Evolutionary conservation across 2,888 invertebrate species (phyloP).

Genomic region (Hypsopygia costalis): DNA sequence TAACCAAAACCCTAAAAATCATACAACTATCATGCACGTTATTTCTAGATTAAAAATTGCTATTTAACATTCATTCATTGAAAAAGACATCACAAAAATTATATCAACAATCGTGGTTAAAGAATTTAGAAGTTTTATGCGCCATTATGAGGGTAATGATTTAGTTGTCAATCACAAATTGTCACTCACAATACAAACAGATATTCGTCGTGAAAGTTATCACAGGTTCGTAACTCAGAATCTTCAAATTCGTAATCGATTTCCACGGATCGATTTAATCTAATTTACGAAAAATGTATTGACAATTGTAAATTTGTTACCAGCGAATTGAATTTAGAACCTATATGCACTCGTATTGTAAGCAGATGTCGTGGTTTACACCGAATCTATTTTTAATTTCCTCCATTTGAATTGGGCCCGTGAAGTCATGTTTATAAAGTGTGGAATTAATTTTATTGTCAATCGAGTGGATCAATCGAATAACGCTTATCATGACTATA

Average conservation of each 20-base stretch:
- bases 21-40: too few relatives aligned
- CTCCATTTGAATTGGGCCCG: slow-evolving; percentile 1
- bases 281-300: neutral
- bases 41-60: too few relatives aligned
- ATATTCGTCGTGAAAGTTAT: too few relatives aligned
- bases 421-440: slow-evolving; percentile 8
- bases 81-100: too few relatives aligned
- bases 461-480: neutral
- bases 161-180: too few relatives aligned
- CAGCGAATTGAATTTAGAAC: slow-evolving; percentile 1
- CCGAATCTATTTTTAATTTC: slow-evolving; percentile 5
- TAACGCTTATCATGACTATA: neutral
- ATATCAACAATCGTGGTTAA: too few relatives aligned
- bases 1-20: too few relatives aligned
- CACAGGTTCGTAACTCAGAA: neutral
- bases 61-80: too few relatives aligned
- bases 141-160: too few relatives aligned
- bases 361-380: slow-evolving; percentile 7
- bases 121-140: too few relatives aligned
- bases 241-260: neutral
- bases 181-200: too few relatives aligned
- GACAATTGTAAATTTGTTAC: neutral
- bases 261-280: slow-evolving; percentile 2
- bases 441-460: slow-evolving; percentile 9
- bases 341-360: slow-evolving; percentile 4